Percentiles rank a stretch among this genome's conserved stretches.
Conservation (phyloP, 1,140 invertebrate genomes). For the Ceratosolen fusciceps region DNA sequence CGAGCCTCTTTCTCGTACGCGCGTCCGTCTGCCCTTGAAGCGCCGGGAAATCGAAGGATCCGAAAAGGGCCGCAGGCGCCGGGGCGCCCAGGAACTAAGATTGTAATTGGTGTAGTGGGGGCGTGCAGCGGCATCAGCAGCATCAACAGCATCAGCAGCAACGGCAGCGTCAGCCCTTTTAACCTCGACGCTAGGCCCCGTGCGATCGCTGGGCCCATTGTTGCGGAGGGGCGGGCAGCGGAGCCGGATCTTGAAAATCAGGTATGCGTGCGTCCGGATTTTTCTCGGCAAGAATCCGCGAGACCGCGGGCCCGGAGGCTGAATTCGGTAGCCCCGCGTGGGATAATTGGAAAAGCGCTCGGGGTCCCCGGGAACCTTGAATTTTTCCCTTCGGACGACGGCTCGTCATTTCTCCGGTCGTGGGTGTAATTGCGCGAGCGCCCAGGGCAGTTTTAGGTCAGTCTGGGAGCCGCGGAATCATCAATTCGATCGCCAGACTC, state of each 20-base stretch:
- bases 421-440: constrained; percentile 19
- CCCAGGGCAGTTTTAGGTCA: not conserved
- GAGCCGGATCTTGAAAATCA: constrained; percentile 21
- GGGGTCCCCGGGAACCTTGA: constrained; percentile 12
- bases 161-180: constrained; percentile 12
- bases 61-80: constrained; percentile 36
- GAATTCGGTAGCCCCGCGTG: constrained; percentile 22
- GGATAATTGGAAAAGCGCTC: constrained; percentile 40
- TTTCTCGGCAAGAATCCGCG: constrained; percentile 7
- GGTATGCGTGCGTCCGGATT: constrained; percentile 5
- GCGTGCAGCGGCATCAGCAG: not conserved
- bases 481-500: not conserved
- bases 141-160: no score
- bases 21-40: not conserved
- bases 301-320: not conserved
- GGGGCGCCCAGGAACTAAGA: not conserved
- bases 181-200: constrained; percentile 8
- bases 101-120: no score
- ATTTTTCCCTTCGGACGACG: not conserved
- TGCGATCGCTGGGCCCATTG: constrained; percentile 5
- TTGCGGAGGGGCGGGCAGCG: constrained; percentile 20
- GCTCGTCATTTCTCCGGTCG: not conserved
- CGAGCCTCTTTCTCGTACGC: no score
- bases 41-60: constrained; percentile 36
- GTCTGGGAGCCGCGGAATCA: not conserved